A percentile compares a stretch with the other conserved stretches of the same genome.
Evolutionary conservation across 2,113 vertebrate genomes (phyloP).

Genomic region (Cervus canadensis): DNA sequence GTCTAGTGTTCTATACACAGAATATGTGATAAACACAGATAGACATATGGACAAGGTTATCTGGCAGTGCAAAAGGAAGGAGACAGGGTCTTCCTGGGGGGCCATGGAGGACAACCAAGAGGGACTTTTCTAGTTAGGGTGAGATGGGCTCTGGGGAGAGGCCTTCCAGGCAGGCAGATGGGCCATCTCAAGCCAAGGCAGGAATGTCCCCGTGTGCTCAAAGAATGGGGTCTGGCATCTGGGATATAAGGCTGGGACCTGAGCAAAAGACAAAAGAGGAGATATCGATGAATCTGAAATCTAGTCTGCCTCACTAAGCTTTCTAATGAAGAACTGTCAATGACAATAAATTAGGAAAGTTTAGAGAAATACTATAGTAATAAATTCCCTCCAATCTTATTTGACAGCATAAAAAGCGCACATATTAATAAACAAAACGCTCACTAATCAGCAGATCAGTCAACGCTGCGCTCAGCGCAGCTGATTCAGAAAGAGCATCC

Average conservation of each 20-base stretch:
- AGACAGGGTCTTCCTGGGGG: neutral
- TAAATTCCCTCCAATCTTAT: neutral
- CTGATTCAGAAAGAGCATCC: neutral
- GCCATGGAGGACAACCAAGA: no score
- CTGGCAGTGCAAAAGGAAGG: neutral
- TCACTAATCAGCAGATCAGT: neutral
- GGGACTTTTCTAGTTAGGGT: neutral
- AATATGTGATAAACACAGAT: neutral
- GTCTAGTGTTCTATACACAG: neutral
- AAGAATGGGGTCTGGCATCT: neutral
- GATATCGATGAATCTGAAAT: neutral
- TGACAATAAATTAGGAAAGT: neutral
- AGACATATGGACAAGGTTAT: neutral
- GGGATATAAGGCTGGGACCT: neutral
- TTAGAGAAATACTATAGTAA: neutral
- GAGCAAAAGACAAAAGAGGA: neutral
- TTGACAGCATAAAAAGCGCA: neutral
- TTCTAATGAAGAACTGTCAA: neutral
- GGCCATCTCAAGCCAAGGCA: neutral
- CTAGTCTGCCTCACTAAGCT: neutral
- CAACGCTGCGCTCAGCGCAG: neutral
- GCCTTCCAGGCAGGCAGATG: neutral
- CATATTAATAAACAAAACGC: neutral
- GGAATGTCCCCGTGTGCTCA: fast-evolving
- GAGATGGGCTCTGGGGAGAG: neutral